A percentile compares a stretch with the other conserved stretches of the same genome.
These are phyloP conservation scores for Hydriomena furcata DNA, from an alignment of 2,888 invertebrate genomes.

Conservation along the genomic window DNA sequence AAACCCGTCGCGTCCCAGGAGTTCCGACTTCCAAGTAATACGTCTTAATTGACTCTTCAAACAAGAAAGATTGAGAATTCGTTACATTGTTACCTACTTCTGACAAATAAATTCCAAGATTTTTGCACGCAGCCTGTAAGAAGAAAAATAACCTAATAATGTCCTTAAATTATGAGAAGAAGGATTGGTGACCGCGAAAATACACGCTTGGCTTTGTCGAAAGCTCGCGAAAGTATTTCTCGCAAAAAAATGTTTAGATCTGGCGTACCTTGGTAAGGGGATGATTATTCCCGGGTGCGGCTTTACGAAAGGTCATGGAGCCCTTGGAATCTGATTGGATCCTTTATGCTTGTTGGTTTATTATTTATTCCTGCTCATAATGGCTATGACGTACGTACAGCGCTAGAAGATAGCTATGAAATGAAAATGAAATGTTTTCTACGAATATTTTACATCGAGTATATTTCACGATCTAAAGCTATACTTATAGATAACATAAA, in stretches of 20 bases:
- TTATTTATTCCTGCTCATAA: slow-evolving; percentile 20
- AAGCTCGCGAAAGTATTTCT: slow-evolving; percentile 18
- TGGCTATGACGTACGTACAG: slow-evolving; percentile 6
- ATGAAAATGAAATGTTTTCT: neutral
- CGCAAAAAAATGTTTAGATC: slow-evolving; percentile 25
- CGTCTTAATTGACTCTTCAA: slow-evolving; percentile 6
- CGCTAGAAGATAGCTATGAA: slow-evolving; percentile 1
- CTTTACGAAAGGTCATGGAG: slow-evolving; percentile 26
- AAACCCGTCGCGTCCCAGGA: neutral
- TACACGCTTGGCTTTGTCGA: slow-evolving; percentile 22
- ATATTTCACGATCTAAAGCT: neutral
- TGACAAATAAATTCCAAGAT: slow-evolving; percentile 18
- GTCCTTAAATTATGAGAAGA: slow-evolving; percentile 30
- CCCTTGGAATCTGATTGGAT: slow-evolving; percentile 24
- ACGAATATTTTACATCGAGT: neutral
- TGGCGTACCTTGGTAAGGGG: slow-evolving; percentile 12
- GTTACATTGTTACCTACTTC: slow-evolving; percentile 15
- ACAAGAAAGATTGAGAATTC: slow-evolving; percentile 18
- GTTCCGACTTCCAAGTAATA: neutral
- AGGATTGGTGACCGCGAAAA: slow-evolving; percentile 29
- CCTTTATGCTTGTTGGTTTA: slow-evolving; percentile 18
- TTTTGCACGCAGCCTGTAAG: slow-evolving; percentile 5
- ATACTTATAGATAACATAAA: neutral
- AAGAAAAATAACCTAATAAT: slow-evolving; percentile 32
- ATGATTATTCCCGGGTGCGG: slow-evolving; percentile 23